These are phyloP conservation scores for Sebastolobus alascanus DNA, from an alignment of 2,797 vertebrate genomes.

Conservation along the genomic window DNA sequence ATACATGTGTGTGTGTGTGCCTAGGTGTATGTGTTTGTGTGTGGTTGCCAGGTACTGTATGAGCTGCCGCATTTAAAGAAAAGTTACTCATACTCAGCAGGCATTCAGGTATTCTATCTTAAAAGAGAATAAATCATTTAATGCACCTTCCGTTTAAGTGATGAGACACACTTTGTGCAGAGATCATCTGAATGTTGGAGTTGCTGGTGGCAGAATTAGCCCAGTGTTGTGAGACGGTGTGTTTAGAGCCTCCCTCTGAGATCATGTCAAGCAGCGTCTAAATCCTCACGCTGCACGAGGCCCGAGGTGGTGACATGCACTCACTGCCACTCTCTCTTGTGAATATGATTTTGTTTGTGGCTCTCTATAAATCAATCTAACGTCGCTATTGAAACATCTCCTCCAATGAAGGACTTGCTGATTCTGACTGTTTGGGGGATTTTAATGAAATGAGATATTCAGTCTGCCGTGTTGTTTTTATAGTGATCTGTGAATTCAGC, in stretches of 20 bases:
- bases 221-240: neutral
- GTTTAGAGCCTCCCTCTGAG: conserved; percentile 3
- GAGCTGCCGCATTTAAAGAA: neutral
- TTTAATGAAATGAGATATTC: neutral
- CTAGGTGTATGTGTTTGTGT: neutral
- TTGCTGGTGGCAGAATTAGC: neutral
- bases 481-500: neutral
- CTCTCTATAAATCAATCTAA: neutral
- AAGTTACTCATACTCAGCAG: neutral
- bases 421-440: neutral
- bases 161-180: neutral
- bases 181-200: neutral
- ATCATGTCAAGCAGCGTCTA: neutral
- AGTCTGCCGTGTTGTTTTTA: neutral
- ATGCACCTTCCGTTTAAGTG: neutral
- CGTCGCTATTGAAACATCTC: neutral
- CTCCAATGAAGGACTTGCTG: neutral
- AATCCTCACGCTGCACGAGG: neutral
- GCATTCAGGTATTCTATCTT: neutral
- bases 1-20: neutral
- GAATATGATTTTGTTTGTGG: neutral
- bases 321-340: neutral
- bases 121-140: neutral
- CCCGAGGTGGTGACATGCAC: neutral
- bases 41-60: neutral